These are phyloP conservation scores for Apocheima hispidaria DNA, from an alignment of 2,888 invertebrate species.

Conservation along the genomic window DNA sequence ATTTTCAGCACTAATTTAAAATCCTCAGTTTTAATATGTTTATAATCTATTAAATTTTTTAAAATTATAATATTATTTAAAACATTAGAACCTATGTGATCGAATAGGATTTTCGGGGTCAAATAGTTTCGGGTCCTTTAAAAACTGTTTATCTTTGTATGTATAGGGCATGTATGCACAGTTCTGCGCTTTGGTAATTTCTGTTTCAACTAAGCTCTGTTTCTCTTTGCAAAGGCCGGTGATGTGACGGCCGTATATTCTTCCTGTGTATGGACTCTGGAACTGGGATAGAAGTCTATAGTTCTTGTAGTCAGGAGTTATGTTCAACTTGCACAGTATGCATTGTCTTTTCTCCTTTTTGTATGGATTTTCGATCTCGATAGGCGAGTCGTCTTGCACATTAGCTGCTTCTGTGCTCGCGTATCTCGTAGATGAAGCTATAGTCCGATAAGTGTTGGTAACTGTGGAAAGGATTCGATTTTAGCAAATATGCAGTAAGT, in stretches of 20 bases:
- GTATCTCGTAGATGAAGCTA: conserved; percentile 52
- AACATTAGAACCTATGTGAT: conserved; percentile 88
- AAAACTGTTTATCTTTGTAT: conserved; percentile 92
- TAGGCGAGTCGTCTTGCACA: conserved; percentile 72
- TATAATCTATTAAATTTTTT: too few relatives aligned
- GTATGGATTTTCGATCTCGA: conserved; percentile 92
- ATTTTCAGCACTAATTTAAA: too few relatives aligned
- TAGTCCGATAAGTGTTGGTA: conserved; percentile 52
- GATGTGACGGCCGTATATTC: conserved; percentile 96
- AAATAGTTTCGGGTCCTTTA: conserved; percentile 96
- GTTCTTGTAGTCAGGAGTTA: conserved; percentile 96
- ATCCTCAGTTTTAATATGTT: too few relatives aligned
- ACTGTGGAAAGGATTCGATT: conserved; percentile 56
- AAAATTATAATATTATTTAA: neutral
- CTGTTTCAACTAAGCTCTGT: conserved; percentile 90
- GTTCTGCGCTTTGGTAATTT: conserved; percentile 91
- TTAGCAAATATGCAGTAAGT: neutral
- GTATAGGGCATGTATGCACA: conserved; percentile 94
- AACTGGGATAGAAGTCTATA: conserved; percentile 96
- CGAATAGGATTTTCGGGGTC: conserved; percentile 94
- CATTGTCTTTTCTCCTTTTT: conserved; percentile 90
- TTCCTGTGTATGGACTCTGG: conserved; percentile 97
- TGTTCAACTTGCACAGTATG: conserved; percentile 92
- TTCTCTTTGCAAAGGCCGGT: conserved; percentile 96
- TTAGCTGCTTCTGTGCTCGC: conserved; percentile 24